A percentile compares a stretch with the other conserved stretches of the same genome.
Evolutionary conservation across 1,140 invertebrate species (phyloP).

Genomic region (Bombus haemorrhoidalis): DNA sequence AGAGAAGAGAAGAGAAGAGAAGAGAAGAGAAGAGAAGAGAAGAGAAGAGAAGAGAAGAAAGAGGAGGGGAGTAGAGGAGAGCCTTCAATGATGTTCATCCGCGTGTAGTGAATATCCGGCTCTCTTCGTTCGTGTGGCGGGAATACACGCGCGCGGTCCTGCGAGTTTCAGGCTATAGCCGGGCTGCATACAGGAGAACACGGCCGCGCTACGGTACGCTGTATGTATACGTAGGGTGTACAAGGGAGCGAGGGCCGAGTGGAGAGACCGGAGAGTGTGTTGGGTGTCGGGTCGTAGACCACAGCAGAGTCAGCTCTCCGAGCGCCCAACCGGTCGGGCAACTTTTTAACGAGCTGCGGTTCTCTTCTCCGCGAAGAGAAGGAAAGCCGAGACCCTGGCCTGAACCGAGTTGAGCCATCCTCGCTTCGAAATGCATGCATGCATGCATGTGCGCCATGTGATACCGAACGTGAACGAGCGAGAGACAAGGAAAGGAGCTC

Average conservation of each 20-base stretch:
- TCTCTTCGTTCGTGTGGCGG: constrained; percentile 38
- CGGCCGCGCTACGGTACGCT: constrained; percentile 43
- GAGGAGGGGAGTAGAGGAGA: constrained; percentile 26
- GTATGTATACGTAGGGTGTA: neutral
- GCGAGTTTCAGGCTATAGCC: constrained; percentile 40
- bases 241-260: constrained; percentile 50
- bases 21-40: constrained; percentile 9
- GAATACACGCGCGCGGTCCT: constrained; percentile 14
- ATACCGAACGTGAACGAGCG: constrained; percentile 64
- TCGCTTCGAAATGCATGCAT: constrained; percentile 66
- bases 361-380: constrained; percentile 70
- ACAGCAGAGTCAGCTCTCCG: constrained; percentile 78
- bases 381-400: constrained; percentile 71
- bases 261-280: constrained; percentile 67
- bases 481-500: constrained; percentile 21
- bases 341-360: constrained; percentile 82
- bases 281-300: constrained; percentile 82
- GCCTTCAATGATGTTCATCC: constrained; percentile 69
- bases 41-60: constrained; percentile 17
- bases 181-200: neutral
- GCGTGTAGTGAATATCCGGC: constrained; percentile 70
- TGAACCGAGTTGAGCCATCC: constrained; percentile 77
- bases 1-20: too few species aligned
- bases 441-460: constrained; percentile 72
- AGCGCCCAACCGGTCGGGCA: constrained; percentile 82